These are phyloP conservation scores for Scaptomyza pallida DNA, from an alignment of 1,140 invertebrate species.

Conservation along the genomic window DNA sequence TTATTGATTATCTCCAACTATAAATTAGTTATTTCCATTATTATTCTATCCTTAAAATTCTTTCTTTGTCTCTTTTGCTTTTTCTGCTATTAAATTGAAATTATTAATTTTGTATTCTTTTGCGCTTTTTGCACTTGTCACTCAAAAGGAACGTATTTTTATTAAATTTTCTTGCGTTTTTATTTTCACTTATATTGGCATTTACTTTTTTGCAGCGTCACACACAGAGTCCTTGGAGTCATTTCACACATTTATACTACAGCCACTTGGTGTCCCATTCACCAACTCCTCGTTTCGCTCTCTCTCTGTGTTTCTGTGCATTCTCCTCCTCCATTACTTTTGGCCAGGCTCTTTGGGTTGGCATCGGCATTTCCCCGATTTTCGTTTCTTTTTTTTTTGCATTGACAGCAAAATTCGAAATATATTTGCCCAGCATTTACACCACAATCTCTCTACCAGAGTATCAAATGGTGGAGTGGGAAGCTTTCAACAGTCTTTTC, in stretches of 20 bases:
- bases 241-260: slow-evolving; percentile 45
- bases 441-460: slow-evolving; percentile 55
- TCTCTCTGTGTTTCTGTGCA: not conserved
- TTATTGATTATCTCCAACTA: no score
- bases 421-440: slow-evolving; percentile 71
- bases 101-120: not conserved
- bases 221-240: slow-evolving; percentile 14
- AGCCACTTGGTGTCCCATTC: slow-evolving; percentile 30
- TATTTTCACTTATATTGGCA: not conserved
- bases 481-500: slow-evolving; percentile 47
- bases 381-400: slow-evolving; percentile 65
- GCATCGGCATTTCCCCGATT: slow-evolving; percentile 52
- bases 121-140: not conserved
- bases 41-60: no score
- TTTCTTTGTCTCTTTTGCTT: no score
- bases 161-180: slow-evolving; percentile 27
- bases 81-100: no score
- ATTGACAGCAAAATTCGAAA: slow-evolving; percentile 81
- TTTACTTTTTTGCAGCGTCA: slow-evolving; percentile 8
- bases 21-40: no score
- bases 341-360: slow-evolving; percentile 6
- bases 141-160: slow-evolving; percentile 14
- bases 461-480: not conserved
- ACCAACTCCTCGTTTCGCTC: not conserved
- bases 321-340: slow-evolving; percentile 3